Base-by-base conservation (phyloP, 2,113 vertebrate species). In the Entomyzon cyanotis region DNA sequence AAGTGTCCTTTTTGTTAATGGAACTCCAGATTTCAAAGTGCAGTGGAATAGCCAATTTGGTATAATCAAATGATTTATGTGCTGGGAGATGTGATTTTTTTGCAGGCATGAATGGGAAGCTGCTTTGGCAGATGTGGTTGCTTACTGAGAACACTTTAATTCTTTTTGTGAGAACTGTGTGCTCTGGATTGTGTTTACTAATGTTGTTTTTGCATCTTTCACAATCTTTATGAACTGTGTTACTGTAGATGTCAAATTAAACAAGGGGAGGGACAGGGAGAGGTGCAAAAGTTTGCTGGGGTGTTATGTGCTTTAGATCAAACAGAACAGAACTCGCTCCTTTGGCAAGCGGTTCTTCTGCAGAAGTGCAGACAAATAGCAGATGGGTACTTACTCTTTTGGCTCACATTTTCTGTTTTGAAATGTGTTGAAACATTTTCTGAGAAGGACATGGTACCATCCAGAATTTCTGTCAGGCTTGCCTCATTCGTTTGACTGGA, bases 401-500 rank as follows among this genome's bases (percentile, higher is more conserved):
- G 89, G 84, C 87, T 91, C 55, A 37, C 18, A 13, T 46, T 47
- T 82, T 60, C 82, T 95, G 53, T 93, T 96, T 91, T 89, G 58
- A 93, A 83, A 91, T 93, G 81, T 85, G 67, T 94, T 79, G 53
- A 91, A 95, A 94, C 67, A 87, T 71, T 94, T 89, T 73, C 49
- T 73, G 53, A 65, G 65, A 81, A 91, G 49, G 49, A 89, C 53
- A 17, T 19, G 53, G 44, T 89, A 25, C 62, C 58, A 89, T 92
- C 44, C 69, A 91, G 65, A 91, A 91, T 73, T 85, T 94, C 73
- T 93, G 18, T 87, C 80, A 91, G 63, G 7, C 60, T 84, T 71
- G 53, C 49, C 65, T 87, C 74, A 49, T 49, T 91, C 68, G 9
- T 82, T 91, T 87, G 80, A 33, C 65, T 84, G 58, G 41, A 16